Percentiles rank a stretch among this genome's conserved stretches.
Conservation (phyloP, 2,113 vertebrate species). For the Corydoras sp. region DNA sequence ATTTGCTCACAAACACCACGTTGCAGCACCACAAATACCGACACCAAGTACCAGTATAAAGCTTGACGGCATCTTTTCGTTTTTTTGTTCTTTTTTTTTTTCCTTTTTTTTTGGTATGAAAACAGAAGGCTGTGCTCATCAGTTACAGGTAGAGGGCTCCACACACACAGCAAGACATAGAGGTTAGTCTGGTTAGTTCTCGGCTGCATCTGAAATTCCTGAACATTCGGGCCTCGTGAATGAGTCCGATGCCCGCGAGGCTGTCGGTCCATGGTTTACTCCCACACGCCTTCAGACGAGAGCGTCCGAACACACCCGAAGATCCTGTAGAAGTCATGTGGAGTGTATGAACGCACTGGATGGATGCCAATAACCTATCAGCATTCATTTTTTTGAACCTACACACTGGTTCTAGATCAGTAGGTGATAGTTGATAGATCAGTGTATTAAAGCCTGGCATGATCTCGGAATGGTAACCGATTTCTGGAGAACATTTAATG, state of each 20-base stretch:
- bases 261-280: background rate
- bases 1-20: conserved; percentile 61
- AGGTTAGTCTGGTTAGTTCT: conserved; percentile 15
- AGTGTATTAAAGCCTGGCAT: no score
- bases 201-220: conserved; percentile 14
- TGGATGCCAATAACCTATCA: no score
- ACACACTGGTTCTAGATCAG: no score
- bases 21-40: conserved; percentile 55
- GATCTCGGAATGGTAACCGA: no score
- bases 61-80: conserved; percentile 50
- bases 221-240: conserved; percentile 24
- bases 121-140: conserved; percentile 45
- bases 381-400: no score
- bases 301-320: background rate
- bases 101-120: conserved; percentile 53
- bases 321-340: conserved; percentile 13
- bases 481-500: no score
- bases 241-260: background rate
- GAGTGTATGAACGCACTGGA: conserved; percentile 26
- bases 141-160: conserved; percentile 12
- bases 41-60: conserved; percentile 58
- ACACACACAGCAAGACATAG: conserved; percentile 33
- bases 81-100: conserved; percentile 7
- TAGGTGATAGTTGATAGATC: no score
- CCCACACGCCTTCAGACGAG: background rate